These are phyloP conservation scores for Mormyrops boulengeri DNA, from an alignment of 2,797 vertebrate species.

Conservation along the genomic window DNA sequence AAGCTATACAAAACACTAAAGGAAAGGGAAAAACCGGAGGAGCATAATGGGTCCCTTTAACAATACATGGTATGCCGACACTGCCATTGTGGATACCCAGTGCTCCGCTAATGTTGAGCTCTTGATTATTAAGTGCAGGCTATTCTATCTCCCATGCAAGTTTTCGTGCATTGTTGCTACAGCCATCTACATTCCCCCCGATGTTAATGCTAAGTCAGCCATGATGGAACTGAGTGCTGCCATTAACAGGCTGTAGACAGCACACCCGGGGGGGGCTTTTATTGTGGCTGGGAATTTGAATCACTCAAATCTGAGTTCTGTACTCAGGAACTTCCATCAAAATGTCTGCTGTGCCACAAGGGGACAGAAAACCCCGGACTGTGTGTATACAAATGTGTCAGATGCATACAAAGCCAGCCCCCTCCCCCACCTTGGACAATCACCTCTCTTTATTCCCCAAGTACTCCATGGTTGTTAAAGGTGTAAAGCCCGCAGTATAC, in stretches of 20 bases:
- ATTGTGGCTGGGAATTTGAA: background rate
- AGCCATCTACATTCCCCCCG: background rate
- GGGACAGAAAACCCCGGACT: background rate
- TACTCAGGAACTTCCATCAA: background rate
- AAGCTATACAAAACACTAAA: background rate
- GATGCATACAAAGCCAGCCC: background rate
- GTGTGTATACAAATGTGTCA: background rate
- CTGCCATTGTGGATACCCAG: background rate
- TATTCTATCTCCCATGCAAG: background rate
- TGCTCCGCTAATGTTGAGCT: background rate
- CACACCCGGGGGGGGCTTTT: background rate
- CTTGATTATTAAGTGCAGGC: background rate
- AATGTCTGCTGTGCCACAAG: background rate
- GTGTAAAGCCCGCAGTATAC: background rate
- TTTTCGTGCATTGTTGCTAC: background rate
- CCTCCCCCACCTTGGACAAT: background rate
- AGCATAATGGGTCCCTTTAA: background rate
- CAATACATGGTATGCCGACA: background rate
- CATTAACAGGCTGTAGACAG: background rate
- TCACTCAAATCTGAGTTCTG: background rate
- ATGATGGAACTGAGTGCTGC: background rate
- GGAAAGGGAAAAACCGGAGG: background rate
- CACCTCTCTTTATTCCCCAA: background rate
- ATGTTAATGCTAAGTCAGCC: background rate
- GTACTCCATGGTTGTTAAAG: background rate